These are phyloP conservation scores for Spheniscus humboldti DNA, from an alignment of 2,797 vertebrate genomes.

Conservation along the genomic window DNA sequence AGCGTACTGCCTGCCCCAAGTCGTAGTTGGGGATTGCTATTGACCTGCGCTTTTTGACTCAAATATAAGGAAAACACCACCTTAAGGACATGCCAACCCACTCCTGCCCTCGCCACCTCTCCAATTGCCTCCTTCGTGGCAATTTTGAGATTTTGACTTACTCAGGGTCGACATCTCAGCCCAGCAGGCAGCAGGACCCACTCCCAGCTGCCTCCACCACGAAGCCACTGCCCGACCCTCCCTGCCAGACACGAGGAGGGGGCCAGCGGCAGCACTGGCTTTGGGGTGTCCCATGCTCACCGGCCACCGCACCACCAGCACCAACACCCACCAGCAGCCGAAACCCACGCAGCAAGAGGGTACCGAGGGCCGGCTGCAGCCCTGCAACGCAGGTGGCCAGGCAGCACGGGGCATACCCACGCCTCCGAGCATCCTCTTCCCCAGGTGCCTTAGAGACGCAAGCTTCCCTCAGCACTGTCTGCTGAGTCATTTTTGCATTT, in stretches of 20 bases:
- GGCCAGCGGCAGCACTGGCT: not conserved
- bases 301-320: rapidly evolving
- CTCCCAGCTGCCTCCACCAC: not conserved
- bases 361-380: not conserved
- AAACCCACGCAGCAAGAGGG: not conserved
- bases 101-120: not conserved
- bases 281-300: not conserved
- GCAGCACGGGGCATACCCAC: not conserved
- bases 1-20: rapidly evolving
- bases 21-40: rapidly evolving
- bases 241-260: not conserved
- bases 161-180: rapidly evolving
- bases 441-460: rapidly evolving
- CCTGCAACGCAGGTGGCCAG: not conserved
- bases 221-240: rapidly evolving
- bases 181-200: not conserved
- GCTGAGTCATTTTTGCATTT: not conserved
- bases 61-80: too few relatives aligned
- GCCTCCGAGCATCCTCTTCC: not conserved
- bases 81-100: rapidly evolving
- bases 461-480: not conserved
- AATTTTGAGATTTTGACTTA: rapidly evolving
- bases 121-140: rapidly evolving
- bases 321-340: not conserved
- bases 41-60: not conserved